Conservation (phyloP, 2,888 invertebrate species). For the Phrixothrix hirtus region DNA sequence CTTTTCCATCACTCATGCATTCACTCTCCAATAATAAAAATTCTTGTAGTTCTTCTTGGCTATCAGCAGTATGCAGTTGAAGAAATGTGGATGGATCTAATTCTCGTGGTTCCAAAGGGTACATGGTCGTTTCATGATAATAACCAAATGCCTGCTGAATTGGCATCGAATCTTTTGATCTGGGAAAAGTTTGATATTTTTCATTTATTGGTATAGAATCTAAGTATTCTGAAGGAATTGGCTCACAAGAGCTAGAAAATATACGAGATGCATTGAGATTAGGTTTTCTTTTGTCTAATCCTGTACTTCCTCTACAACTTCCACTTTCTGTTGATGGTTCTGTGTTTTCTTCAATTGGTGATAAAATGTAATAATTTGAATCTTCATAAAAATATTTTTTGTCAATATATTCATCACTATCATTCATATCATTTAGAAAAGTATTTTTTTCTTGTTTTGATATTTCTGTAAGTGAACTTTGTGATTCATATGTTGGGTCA, state of each 20-base stretch:
- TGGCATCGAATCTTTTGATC: constrained; percentile 52
- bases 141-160: constrained; percentile 40
- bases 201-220: constrained; percentile 42
- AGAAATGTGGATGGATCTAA: constrained; percentile 62
- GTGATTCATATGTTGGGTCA: constrained; percentile 6
- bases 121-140: constrained; percentile 52
- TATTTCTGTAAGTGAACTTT: constrained; percentile 21
- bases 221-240: constrained; percentile 45
- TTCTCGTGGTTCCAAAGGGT: constrained; percentile 63
- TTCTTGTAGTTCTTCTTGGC: constrained; percentile 65
- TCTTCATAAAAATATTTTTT: constrained; percentile 33
- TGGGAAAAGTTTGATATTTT: constrained; percentile 61
- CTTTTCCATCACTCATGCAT: constrained; percentile 57
- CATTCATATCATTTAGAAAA: constrained; percentile 17
- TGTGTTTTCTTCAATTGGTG: constrained; percentile 64
- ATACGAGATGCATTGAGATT: constrained; percentile 30
- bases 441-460: constrained; percentile 39
- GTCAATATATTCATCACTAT: constrained; percentile 32
- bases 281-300: constrained; percentile 39
- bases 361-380: constrained; percentile 50
- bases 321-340: constrained; percentile 60
- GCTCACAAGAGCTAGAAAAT: constrained; percentile 52
- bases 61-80: constrained; percentile 64
- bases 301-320: constrained; percentile 50
- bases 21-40: constrained; percentile 65